These are phyloP conservation scores for Agonopterix alstromeriana DNA, from an alignment of 2,888 invertebrate genomes.

Conservation along the genomic window DNA sequence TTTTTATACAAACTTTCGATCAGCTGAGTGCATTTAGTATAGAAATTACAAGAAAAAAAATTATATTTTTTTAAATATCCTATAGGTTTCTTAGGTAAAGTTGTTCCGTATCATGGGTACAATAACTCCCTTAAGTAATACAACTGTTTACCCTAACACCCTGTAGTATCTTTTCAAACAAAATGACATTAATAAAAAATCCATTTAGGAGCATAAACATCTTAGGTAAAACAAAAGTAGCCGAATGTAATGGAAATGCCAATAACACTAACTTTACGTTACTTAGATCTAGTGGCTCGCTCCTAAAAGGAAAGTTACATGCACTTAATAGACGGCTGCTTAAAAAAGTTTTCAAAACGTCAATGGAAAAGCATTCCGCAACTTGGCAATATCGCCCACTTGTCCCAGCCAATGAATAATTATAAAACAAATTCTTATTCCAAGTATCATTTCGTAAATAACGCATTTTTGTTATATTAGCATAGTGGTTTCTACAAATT, in stretches of 20 bases:
- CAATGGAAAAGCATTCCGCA: conserved; percentile 38
- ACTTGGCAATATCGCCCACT: conserved; percentile 53
- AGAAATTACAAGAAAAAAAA: too few species aligned
- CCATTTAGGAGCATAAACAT: neutral
- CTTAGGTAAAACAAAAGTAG: neutral
- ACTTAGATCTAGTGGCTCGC: conserved; percentile 27
- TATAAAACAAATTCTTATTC: conserved; percentile 52
- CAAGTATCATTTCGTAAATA: conserved; percentile 27
- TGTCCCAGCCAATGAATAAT: conserved; percentile 48
- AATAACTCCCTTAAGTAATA: too few species aligned
- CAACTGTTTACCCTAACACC: too few species aligned
- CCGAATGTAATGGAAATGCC: conserved; percentile 26
- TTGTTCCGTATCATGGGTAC: too few species aligned
- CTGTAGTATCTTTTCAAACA: too few species aligned
- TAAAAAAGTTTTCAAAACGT: conserved; percentile 45
- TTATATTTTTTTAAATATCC: too few species aligned
- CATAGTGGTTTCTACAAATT: too few species aligned
- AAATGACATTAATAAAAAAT: too few species aligned
- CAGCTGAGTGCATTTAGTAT: too few species aligned
- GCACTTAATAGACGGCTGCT: conserved; percentile 46
- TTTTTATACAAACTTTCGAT: too few species aligned
- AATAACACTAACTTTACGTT: conserved; percentile 43
- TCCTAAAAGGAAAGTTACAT: conserved; percentile 56
- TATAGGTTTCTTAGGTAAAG: too few species aligned
- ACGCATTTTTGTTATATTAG: too few species aligned